Percentiles rank a stretch among this genome's conserved stretches.
Conservation (phyloP, 2,113 vertebrate species). For the Apus apus region DNA sequence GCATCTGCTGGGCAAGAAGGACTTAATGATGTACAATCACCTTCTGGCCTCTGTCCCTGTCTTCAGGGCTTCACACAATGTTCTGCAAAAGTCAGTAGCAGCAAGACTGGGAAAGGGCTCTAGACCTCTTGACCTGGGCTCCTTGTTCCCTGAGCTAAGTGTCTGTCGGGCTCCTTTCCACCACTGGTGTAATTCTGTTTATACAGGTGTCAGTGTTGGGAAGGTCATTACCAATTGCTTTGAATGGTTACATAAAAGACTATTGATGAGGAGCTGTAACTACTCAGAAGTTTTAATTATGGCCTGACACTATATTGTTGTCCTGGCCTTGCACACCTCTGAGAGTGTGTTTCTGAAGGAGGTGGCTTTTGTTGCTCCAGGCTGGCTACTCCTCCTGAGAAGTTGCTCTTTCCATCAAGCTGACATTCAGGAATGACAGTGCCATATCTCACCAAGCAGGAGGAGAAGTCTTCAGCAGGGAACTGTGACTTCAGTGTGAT, state of each 20-base stretch:
- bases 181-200: neutral
- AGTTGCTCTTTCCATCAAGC: neutral
- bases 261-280: neutral
- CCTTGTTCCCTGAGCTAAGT: neutral
- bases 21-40: neutral
- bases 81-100: neutral
- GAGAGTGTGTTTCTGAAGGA: slow-evolving; percentile 37
- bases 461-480: neutral
- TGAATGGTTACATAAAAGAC: neutral
- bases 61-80: neutral
- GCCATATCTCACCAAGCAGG: neutral
- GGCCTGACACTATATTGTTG: neutral
- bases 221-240: neutral
- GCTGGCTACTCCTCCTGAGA: neutral
- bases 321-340: slow-evolving; percentile 12
- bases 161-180: neutral
- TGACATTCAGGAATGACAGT: slow-evolving; percentile 28
- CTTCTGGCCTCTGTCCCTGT: slow-evolving; percentile 10
- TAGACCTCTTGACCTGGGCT: neutral
- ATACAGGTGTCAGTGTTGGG: neutral
- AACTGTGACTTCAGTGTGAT: neutral
- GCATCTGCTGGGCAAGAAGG: neutral
- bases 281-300: slow-evolving; percentile 2
- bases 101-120: neutral
- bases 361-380: slow-evolving; percentile 25